These are phyloP conservation scores for Sanderia malayensis DNA, from an alignment of 30 jellyfish, hydroid and myxozoan genomes.

Conservation along the genomic window DNA sequence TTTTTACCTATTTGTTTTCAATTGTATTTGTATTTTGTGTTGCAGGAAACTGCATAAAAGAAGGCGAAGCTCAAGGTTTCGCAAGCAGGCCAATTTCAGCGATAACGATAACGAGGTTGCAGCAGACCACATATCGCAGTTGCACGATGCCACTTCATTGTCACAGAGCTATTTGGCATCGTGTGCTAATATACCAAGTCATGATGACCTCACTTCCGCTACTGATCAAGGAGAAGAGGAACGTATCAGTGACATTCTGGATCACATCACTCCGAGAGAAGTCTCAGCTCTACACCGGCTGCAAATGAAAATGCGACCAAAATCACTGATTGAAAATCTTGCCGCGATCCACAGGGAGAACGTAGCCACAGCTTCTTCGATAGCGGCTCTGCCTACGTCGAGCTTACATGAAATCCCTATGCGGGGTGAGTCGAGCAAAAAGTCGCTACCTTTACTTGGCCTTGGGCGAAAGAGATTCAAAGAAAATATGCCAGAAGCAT, in stretches of 20 bases:
- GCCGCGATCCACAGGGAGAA: conserved; percentile 62
- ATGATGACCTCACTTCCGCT: background rate
- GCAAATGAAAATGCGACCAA: conserved; percentile 46
- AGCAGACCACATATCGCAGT: background rate
- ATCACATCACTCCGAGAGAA: conserved; percentile 35
- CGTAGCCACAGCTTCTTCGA: conserved; percentile 12
- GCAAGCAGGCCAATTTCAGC: conserved; percentile 37
- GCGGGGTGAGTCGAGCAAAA: background rate
- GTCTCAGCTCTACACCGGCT: conserved; percentile 47
- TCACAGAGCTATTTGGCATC: conserved; percentile 56
- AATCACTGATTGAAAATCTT: conserved; percentile 47
- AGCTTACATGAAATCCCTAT: background rate
- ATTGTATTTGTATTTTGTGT: no score
- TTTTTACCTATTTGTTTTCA: no score
- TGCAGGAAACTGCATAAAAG: conserved; percentile 25
- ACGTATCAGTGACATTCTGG: conserved; percentile 16
- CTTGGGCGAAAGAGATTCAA: background rate
- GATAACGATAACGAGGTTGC: background rate
- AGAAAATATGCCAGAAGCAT: background rate
- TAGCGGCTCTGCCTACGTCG: conserved; percentile 30
- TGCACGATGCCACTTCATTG: background rate
- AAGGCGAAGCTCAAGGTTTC: conserved; percentile 61
- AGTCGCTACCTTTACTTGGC: background rate
- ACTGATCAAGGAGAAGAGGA: conserved; percentile 3
- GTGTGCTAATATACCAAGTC: conserved; percentile 9